These are phyloP conservation scores for Dallia pectoralis DNA, from an alignment of 2,797 vertebrate genomes.

Conservation along the genomic window DNA sequence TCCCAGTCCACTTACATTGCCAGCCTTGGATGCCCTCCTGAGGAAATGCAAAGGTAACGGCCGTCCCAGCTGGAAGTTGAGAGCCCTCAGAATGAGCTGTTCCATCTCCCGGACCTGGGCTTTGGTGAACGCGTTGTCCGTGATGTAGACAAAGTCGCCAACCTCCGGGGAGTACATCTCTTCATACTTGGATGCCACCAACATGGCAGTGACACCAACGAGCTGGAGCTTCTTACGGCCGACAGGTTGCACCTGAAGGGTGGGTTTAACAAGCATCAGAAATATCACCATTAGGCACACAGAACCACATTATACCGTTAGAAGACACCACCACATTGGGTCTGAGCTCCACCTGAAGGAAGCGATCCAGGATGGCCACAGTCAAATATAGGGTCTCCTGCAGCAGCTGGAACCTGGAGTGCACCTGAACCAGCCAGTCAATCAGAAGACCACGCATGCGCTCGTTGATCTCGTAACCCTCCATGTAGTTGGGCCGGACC, in stretches of 20 bases:
- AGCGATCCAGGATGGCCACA: constrained; percentile 87
- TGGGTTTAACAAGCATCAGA: background rate
- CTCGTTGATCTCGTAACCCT: constrained; percentile 80
- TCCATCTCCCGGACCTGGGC: constrained; percentile 90
- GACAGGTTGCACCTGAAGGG: constrained; percentile 80
- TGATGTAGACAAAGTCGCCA: constrained; percentile 91
- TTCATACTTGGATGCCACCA: constrained; percentile 93
- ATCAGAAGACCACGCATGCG: constrained; percentile 88
- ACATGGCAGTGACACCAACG: constrained; percentile 87
- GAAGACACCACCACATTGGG: no score
- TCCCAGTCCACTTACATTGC: constrained; percentile 73
- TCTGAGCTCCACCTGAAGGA: constrained; percentile 79
- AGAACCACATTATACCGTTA: no score
- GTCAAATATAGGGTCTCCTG: constrained; percentile 95
- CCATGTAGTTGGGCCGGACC: constrained; percentile 77
- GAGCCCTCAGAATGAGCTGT: constrained; percentile 74
- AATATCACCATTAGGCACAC: no score
- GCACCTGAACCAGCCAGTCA: constrained; percentile 96
- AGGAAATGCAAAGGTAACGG: constrained; percentile 92
- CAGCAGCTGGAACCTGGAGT: constrained; percentile 88
- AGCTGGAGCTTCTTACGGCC: constrained; percentile 87
- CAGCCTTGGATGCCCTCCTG: constrained; percentile 89
- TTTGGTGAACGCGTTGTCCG: constrained; percentile 84
- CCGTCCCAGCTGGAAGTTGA: constrained; percentile 88
- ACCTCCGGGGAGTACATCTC: constrained; percentile 86